Evolutionary conservation across 2,113 vertebrate species (phyloP).

Genomic region (Callorhinus ursinus): DNA sequence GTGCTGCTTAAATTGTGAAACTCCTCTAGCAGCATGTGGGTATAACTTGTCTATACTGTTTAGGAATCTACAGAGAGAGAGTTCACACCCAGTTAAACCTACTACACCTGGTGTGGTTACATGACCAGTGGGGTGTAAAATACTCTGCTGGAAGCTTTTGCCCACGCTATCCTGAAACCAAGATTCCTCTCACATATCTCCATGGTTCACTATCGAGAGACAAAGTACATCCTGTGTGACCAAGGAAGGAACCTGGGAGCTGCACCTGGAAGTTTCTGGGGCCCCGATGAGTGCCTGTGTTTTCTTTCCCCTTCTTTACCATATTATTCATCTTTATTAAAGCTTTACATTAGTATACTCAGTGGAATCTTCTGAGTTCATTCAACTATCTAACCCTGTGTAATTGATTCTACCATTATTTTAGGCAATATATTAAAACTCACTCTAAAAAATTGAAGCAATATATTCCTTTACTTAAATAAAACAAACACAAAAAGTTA

Average conservation of each 20-base stretch:
- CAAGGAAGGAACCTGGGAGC: background rate
- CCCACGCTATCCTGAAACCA: background rate
- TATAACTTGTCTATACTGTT: background rate
- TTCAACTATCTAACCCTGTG: background rate
- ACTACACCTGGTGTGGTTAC: background rate
- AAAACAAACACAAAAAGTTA: background rate
- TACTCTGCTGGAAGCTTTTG: background rate
- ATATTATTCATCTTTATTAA: constrained; percentile 42
- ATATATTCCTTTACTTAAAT: background rate
- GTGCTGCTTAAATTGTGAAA: background rate
- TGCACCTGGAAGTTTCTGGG: constrained; percentile 25
- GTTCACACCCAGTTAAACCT: background rate
- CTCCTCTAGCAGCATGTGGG: background rate
- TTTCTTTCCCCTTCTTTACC: background rate
- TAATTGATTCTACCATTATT: background rate
- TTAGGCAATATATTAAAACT: background rate
- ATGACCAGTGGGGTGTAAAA: background rate
- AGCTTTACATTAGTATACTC: background rate
- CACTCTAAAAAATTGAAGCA: background rate
- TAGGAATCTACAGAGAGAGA: background rate
- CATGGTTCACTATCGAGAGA: background rate
- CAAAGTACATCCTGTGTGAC: background rate
- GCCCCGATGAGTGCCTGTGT: background rate
- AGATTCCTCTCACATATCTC: background rate
- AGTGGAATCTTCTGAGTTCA: background rate